Conservation (phyloP, 1,140 invertebrate genomes). For the Aradophagus sp. region DNA sequence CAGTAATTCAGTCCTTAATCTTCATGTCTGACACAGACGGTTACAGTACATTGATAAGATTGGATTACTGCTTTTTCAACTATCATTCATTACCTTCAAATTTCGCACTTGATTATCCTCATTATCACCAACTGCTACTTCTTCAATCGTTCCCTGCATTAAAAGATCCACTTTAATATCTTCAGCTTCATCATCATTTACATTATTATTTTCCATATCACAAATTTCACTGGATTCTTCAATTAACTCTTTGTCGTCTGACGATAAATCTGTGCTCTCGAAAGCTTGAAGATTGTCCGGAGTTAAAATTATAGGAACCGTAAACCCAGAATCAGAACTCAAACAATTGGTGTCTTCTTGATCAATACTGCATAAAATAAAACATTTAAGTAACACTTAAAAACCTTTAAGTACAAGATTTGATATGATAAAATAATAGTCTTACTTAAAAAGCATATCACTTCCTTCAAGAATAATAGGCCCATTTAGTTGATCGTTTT, state of each 20-base stretch:
- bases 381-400: background rate
- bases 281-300: conserved; percentile 67
- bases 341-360: conserved; percentile 69
- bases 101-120: conserved; percentile 62
- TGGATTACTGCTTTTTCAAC: too few relatives aligned
- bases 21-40: too few relatives aligned
- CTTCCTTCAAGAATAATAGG: conserved; percentile 72
- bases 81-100: conserved; percentile 66
- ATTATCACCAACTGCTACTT: conserved; percentile 21
- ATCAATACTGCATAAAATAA: conserved; percentile 63
- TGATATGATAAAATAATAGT: conserved; percentile 14
- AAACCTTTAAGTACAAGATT: background rate
- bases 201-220: conserved; percentile 17
- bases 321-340: conserved; percentile 66
- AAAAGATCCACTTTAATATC: conserved; percentile 19
- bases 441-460: conserved; percentile 71
- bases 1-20: too few relatives aligned
- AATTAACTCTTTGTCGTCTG: conserved; percentile 52
- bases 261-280: conserved; percentile 54
- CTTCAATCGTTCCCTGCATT: conserved; percentile 28
- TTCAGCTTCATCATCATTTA: conserved; percentile 5
- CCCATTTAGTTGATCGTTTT: conserved; percentile 65
- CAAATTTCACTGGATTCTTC: conserved; percentile 57
- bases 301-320: conserved; percentile 70
- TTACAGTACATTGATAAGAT: too few relatives aligned